Evolutionary conservation across 2,888 invertebrate species (phyloP).

Genomic region (Embidobia sp.): DNA sequence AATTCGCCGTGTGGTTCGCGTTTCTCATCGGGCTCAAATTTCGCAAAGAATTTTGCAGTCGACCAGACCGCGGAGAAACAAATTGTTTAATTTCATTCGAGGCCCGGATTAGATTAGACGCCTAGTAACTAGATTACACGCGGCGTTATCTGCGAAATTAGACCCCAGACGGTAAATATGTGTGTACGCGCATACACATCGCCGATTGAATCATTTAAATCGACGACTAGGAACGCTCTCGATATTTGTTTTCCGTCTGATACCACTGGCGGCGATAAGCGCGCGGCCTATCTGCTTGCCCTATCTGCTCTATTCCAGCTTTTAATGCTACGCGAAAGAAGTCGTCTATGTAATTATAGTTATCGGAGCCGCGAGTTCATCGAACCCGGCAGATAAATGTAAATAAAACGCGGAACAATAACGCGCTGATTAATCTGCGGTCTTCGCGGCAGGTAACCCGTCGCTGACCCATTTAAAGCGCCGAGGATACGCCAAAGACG

Average conservation of each 20-base stretch:
- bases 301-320: too few relatives aligned
- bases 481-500: conserved; percentile 33
- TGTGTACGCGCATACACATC: conserved; percentile 15
- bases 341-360: conserved; percentile 52
- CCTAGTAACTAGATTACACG: conserved; percentile 81
- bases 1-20: too few relatives aligned
- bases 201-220: conserved; percentile 64
- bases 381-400: conserved; percentile 46
- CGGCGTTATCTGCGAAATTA: conserved; percentile 79
- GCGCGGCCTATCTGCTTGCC: conserved; percentile 4
- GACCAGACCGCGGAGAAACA: too few relatives aligned
- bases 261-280: conserved; percentile 37
- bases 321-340: conserved; percentile 29
- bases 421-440: too few relatives aligned
- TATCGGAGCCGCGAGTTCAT: conserved; percentile 46
- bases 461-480: conserved; percentile 52
- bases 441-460: conserved; percentile 31
- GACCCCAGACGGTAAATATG: conserved; percentile 75
- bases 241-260: conserved; percentile 36
- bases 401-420: conserved; percentile 29
- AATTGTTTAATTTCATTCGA: conserved; percentile 57
- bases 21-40: too few relatives aligned
- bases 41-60: too few relatives aligned
- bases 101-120: conserved; percentile 80
- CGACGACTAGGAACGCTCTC: conserved; percentile 49